Evolutionary conservation across 2,888 invertebrate species (phyloP).

Genomic region (Pseudococcus viburni): DNA sequence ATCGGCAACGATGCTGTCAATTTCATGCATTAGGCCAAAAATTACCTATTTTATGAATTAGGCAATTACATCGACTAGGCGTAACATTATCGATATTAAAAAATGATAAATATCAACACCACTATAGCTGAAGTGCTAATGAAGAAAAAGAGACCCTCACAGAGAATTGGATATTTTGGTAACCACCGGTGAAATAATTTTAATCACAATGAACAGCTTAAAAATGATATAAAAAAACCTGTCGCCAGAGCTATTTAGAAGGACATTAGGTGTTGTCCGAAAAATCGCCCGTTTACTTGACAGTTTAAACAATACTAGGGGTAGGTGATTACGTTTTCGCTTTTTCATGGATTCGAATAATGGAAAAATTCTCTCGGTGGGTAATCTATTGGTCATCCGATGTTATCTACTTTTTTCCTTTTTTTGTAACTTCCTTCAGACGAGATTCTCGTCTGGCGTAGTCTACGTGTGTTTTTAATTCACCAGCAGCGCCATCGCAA

Average conservation of each 20-base stretch:
- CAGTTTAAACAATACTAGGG: constrained; percentile 54
- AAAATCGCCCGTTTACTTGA: constrained; percentile 39
- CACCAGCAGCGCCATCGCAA: neutral
- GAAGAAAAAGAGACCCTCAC: neutral
- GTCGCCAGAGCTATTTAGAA: constrained; percentile 58
- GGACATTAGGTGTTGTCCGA: constrained; percentile 58
- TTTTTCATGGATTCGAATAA: constrained; percentile 38
- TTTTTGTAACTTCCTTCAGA: constrained; percentile 12
- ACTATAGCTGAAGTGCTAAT: neutral
- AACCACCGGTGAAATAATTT: constrained; percentile 41
- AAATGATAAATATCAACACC: no score
- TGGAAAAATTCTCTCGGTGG: constrained; percentile 42
- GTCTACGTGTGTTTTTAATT: constrained; percentile 22
- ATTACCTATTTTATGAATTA: no score
- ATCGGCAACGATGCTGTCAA: no score
- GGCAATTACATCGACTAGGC: no score
- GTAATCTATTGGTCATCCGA: constrained; percentile 37
- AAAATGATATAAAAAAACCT: constrained; percentile 43
- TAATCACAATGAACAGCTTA: constrained; percentile 39
- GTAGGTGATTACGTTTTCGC: constrained; percentile 53
- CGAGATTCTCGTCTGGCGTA: neutral
- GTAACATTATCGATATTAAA: no score
- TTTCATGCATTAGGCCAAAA: no score
- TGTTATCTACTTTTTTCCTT: neutral
- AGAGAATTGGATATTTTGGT: neutral